Evolutionary conservation across 1,140 invertebrate species (phyloP), one percentile per base, ranked within the genome.

Genomic region (Oscheius sp.): DNA sequence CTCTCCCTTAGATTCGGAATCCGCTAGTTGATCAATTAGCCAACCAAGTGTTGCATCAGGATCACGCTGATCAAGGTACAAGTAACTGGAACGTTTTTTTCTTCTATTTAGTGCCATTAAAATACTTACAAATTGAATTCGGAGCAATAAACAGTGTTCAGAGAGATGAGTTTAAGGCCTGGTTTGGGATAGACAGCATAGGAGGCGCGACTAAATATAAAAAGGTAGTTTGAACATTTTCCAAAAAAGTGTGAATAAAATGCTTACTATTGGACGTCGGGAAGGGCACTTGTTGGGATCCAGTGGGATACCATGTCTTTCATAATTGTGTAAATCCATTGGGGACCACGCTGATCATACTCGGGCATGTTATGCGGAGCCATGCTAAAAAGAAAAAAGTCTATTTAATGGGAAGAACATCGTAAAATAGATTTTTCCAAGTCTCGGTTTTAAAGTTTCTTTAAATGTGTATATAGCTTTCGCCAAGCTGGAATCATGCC

Each of bases 1-100:
- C 18, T 97, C 94, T 7, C 90, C 90, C 71, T 91, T 93, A 79
- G 93, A 90, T 86, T 98, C 95, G 0, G 95, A 93, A 29, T 91
- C 90, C 84, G 95, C 93, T 1, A 98, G 85, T 83, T 95, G 92
- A 76, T 92, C 91, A 58, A 97, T 91, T 31, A 98, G 88, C 95
- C 95, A 98, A 76, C 93, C 91, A 1, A 98, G 86, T 85, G 97
- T 92, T 18, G 91, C 92, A 0, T 91, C 91, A 2, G 94, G 94
- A 87, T 98, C 95, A 0, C 93, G 95, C 64, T 92, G 91, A 82
- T 97, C 97, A 23, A 97, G 86, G 3, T 97, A 85, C 10, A 98
- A 86, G 94, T 94, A 98, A n/a, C n/a, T n/a, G n/a, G n/a, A n/a
- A 55, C 23, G 23, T 7, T 20, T 13, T 7, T n/a, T n/a, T n/a